phyloP scores from a whole-genome alignment of 2,113 vertebrate genomes.

The Emydura subglobosa region DNA sequence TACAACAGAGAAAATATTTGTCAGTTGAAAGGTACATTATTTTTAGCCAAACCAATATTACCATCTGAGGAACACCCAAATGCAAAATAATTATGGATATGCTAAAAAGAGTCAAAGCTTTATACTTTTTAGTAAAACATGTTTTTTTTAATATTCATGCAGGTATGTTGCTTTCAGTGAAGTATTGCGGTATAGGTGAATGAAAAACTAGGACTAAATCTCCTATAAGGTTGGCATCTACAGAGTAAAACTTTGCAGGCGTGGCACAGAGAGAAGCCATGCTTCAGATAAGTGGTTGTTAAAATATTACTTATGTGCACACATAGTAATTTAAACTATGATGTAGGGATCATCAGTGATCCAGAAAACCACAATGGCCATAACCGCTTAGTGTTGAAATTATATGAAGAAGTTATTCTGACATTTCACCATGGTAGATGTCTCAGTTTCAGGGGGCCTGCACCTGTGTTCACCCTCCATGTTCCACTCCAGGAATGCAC shows the following conservation, averaged over 20 bases:
- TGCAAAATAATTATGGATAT: not conserved
- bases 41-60: not conserved
- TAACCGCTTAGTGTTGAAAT: not conserved
- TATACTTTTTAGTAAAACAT: not conserved
- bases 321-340: too few relatives aligned
- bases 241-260: not conserved
- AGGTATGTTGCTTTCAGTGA: not conserved
- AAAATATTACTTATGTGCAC: not conserved
- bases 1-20: not conserved
- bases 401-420: not conserved
- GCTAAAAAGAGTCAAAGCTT: not conserved
- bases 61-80: not conserved
- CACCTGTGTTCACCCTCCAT: not conserved
- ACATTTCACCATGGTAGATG: not conserved
- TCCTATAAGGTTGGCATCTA: not conserved
- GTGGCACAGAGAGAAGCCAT: not conserved
- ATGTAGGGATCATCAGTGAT: too few relatives aligned
- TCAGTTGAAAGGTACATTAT: not conserved
- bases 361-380: too few relatives aligned
- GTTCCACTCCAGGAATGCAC: not conserved
- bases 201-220: not conserved
- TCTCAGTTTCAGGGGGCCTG: not conserved
- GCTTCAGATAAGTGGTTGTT: not conserved
- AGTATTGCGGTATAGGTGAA: not conserved
- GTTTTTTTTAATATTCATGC: not conserved